Base-by-base conservation (phyloP, 2,888 invertebrate genomes). In the Criorhina ranunculi region DNA sequence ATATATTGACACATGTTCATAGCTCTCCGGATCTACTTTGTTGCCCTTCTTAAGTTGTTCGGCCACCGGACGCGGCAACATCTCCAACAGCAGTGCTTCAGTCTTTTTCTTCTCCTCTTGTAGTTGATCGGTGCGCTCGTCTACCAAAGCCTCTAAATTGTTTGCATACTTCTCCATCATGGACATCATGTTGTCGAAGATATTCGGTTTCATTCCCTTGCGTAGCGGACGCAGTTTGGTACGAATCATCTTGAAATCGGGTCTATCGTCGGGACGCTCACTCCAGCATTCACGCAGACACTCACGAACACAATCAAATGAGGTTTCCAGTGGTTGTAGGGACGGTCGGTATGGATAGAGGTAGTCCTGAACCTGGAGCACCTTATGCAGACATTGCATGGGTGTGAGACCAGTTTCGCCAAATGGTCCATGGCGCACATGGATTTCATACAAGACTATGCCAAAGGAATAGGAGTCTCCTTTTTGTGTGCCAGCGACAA, bases 161-260 rank as follows among this genome's bases (percentile, higher is more conserved):
- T 96, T 98, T 9, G 98, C 98, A 90, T 99, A 98, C 90, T 98
- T 98, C 91, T 98, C 98, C 98, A 99, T 98, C 95, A 98, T 98
- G 0, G 96, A 96, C 94, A 98, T 97, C 98, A 99, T 98, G 90
- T 98, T 98, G 92, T 99, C 99, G 89, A 98, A 97, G 88, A 99
- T 98, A 91, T 98, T 98, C 15, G 97, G 95, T 92, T 97, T 97
- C 98, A 98, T 96, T 90, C 98, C 98, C 90, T 97, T 96, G 69
- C 96, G 93, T 75, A 98, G 93, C 0, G 97, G 97, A 46, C 98
- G 93, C 35, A 98, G 92, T 87, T 95, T 94, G 15, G 95, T 94
- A 33, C 97, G 93, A 73, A 98, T 95, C 15, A 94, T 93, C 89
- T 97, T 96, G 89, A 98, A 97, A 90, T 98, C 98, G 0, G 97